A percentile compares a stretch with the other conserved stretches of the same genome.
These are phyloP conservation scores for Morone saxatilis DNA, from an alignment of 2,113 vertebrate genomes.

Conservation along the genomic window DNA sequence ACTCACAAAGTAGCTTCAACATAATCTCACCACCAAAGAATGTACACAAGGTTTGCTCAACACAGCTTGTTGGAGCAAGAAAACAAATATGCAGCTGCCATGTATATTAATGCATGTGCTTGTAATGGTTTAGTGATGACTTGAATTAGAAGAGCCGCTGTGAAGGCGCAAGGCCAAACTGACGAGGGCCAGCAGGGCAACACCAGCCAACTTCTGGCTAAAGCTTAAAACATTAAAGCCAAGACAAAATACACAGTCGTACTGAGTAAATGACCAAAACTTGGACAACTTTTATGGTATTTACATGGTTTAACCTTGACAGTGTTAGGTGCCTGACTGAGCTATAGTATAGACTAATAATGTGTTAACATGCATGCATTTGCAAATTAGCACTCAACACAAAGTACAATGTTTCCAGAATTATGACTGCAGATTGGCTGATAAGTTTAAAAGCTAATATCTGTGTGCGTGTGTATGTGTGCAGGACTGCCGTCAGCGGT, in stretches of 20 bases:
- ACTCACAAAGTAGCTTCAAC: too few relatives aligned
- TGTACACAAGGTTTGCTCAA: background rate
- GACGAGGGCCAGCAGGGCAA: background rate
- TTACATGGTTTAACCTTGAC: background rate
- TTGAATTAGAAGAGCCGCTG: slow-evolving; percentile 39
- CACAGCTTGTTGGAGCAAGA: background rate
- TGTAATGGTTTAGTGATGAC: slow-evolving; percentile 28
- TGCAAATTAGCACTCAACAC: background rate
- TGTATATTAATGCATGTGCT: background rate
- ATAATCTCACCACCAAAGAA: background rate
- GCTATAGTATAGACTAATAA: background rate
- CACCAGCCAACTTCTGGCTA: background rate
- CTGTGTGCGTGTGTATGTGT: slow-evolving; percentile 13
- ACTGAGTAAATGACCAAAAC: background rate
- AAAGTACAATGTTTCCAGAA: background rate
- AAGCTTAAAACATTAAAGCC: background rate
- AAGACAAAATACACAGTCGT: background rate
- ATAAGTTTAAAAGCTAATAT: background rate
- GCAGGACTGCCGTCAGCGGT: slow-evolving; percentile 95
- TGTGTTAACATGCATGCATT: background rate
- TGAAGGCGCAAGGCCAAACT: slow-evolving; percentile 27
- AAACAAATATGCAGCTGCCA: background rate
- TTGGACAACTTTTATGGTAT: background rate
- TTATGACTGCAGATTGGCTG: background rate
- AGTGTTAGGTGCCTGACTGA: background rate